Percentiles rank a stretch among this genome's conserved stretches.
Conservation (phyloP, 2,888 invertebrate genomes). For the Aspidiotus destructor region DNA sequence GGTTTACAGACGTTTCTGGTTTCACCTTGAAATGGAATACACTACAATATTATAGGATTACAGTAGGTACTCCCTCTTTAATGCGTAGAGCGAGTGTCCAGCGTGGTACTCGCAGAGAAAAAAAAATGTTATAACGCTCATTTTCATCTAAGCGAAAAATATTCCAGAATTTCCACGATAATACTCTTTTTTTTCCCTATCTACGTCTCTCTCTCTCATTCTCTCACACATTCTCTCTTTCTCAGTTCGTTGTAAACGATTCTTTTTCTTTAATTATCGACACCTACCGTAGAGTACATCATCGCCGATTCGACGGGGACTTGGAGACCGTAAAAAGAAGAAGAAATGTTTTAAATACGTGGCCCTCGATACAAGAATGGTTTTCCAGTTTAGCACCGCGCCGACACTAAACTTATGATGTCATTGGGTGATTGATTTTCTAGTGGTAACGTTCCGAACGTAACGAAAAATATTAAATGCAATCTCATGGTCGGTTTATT, state of each 20-base stretch:
- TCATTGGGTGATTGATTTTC: constrained; percentile 32
- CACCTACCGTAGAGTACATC: not conserved
- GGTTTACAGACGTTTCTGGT: too few relatives aligned
- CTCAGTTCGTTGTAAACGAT: too few relatives aligned
- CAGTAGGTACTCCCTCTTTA: too few relatives aligned
- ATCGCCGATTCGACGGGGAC: constrained; percentile 6
- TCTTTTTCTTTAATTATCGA: constrained; percentile 11
- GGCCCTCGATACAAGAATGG: constrained; percentile 9
- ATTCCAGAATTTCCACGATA: constrained; percentile 14
- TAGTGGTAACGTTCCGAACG: constrained; percentile 26
- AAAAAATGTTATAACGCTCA: constrained; percentile 4
- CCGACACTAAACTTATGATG: constrained; percentile 30
- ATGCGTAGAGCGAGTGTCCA: too few relatives aligned
- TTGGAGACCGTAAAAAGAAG: constrained; percentile 14
- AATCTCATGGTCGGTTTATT: constrained; percentile 33
- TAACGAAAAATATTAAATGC: constrained; percentile 30
- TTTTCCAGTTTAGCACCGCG: constrained; percentile 14
- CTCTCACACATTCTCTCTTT: not conserved
- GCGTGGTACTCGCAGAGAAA: not conserved
- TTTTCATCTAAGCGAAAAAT: constrained; percentile 14
- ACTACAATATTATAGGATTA: too few relatives aligned
- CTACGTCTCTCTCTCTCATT: not conserved
- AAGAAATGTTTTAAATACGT: constrained; percentile 12
- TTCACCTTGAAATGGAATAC: too few relatives aligned
- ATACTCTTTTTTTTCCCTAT: not conserved